A percentile compares a stretch with the other conserved stretches of the same genome.
phyloP scores from a whole-genome alignment of 1,140 invertebrate genomes.

The Anastatus disparis region DNA sequence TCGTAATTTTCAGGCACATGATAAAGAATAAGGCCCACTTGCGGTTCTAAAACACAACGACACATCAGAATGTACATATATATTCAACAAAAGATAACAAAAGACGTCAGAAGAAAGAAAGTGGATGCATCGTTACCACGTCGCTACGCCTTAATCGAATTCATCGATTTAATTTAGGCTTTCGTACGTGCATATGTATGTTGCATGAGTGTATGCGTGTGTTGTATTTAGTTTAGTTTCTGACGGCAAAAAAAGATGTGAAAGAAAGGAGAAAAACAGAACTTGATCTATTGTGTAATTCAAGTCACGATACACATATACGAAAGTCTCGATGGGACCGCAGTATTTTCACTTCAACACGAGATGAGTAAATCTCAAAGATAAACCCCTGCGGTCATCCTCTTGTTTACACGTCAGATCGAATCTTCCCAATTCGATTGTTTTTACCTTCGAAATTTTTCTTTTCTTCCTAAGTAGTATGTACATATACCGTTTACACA shows the following conservation, averaged over 20 bases:
- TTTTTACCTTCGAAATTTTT: constrained; percentile 27
- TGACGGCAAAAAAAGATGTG: constrained; percentile 13
- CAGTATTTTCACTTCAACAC: constrained; percentile 41
- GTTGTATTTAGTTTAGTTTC: constrained; percentile 29
- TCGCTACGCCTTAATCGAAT: constrained; percentile 11
- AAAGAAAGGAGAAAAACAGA: no score
- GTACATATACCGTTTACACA: constrained; percentile 13
- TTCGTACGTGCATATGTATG: not conserved
- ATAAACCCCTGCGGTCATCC: constrained; percentile 51
- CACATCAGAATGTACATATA: constrained; percentile 28
- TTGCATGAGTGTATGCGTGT: constrained; percentile 22
- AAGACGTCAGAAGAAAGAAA: constrained; percentile 26
- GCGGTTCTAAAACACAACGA: constrained; percentile 74
- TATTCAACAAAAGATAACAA: constrained; percentile 24
- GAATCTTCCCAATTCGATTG: constrained; percentile 60
- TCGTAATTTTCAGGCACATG: constrained; percentile 82
- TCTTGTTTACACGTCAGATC: constrained; percentile 55
- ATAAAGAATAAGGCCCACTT: constrained; percentile 92
- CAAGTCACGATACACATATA: constrained; percentile 45
- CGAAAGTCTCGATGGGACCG: constrained; percentile 34
- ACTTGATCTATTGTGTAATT: constrained; percentile 43
- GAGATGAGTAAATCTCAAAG: constrained; percentile 43
- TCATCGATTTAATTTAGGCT: constrained; percentile 14
- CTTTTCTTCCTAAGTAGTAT: constrained; percentile 6
- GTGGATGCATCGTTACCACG: constrained; percentile 8